Percentiles rank a stretch among this genome's conserved stretches.
These are phyloP conservation scores for Octonoba sinensis DNA, from an alignment of 2,888 invertebrate species.

Conservation along the genomic window DNA sequence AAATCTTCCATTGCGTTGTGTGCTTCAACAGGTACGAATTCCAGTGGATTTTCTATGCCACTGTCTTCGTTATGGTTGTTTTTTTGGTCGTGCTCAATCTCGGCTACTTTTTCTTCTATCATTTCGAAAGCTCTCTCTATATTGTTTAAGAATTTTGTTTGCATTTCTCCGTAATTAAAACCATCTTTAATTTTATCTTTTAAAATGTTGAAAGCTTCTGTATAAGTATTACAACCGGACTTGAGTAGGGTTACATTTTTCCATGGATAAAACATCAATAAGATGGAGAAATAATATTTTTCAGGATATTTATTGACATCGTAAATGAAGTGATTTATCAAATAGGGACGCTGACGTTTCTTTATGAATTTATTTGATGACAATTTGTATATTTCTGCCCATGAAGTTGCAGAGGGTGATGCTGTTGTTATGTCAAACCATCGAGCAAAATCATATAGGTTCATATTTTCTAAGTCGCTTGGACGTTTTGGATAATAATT, in stretches of 20 bases:
- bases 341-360: not conserved
- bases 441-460: not conserved
- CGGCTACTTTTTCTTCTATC: not conserved
- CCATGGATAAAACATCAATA: constrained; percentile 13
- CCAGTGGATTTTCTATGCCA: not conserved
- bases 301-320: constrained; percentile 1
- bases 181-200: not conserved
- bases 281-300: constrained; percentile 18
- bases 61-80: not conserved
- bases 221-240: not conserved
- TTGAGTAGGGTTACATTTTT: not conserved
- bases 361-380: not conserved
- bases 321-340: constrained; percentile 7
- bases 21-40: not conserved
- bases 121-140: not conserved
- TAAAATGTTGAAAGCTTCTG: not conserved
- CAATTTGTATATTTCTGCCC: not conserved
- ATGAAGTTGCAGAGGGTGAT: not conserved
- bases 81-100: too few relatives aligned
- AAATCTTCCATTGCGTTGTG: not conserved
- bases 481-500: not conserved
- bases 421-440: not conserved
- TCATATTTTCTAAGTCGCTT: not conserved
- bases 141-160: not conserved
- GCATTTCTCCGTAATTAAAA: not conserved